Base-by-base conservation (phyloP, 1,140 invertebrate genomes). In the Temnothorax curvispinosus region DNA sequence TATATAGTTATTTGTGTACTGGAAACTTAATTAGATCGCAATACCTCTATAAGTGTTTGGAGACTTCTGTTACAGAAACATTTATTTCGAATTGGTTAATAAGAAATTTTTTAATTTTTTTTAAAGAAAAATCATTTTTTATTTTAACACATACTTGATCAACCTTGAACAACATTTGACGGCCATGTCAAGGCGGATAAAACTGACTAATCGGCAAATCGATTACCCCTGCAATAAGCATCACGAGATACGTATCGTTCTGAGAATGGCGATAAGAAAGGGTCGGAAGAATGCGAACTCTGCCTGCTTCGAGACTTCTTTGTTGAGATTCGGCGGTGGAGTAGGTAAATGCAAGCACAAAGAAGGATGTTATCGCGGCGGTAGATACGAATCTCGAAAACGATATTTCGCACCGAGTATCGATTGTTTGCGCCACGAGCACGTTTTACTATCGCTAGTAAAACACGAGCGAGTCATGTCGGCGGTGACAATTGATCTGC, bases 381-480 rank as follows among this genome's bases (percentile, higher is more conserved):
- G 47, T 47, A 85, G 92, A 92, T 93, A 93, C 54, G 86, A 91
- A 91, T 92, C 90, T 92, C 72, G 58, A 92, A 88, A 91, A 92
- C 85, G 89, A 90, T 90, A 90, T 90, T 90, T 62, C 80, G 35
- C 32, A 62, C 71, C 71, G 75, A 87, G 89, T 90, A 92, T 91
- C 89, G 90, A 92, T 92, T 92, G 90, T 93, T 92, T 92, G 88
- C 88, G 75, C 74, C 77, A 69, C 71, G 56, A 56, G 62, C 88
- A 85, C 77, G 60, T 89, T 90, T 93, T 85, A 91, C 89, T 92
- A 92, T 94, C 92, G 86, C 92, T 93, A 93, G 91, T 93, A 93
- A 93, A 93, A 93, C 91, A 93, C 82, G 85, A 89, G 75, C 86
- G 89, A 90, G 90, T 85, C 78, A 89, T 78, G 81, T 71, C 78